Base-by-base conservation (phyloP, 2,888 invertebrate species). In the Branchipolynoe longqiensis region DNA sequence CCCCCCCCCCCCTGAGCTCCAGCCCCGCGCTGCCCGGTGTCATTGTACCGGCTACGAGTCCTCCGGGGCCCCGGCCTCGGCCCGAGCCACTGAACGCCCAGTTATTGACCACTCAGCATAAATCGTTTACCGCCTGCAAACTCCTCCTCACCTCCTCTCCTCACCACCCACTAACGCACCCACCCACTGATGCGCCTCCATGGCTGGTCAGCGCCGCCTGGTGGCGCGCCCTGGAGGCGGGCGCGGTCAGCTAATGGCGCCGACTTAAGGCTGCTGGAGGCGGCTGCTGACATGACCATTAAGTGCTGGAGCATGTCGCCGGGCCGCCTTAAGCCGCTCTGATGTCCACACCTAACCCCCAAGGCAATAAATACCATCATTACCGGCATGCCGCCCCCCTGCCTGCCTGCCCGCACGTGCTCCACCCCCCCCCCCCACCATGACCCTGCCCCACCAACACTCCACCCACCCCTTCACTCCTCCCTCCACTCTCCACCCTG, bases 281-380 rank as follows among this genome's bases (percentile, higher is more conserved):
- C 78, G 78, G 78, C 78, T 14, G 14, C 69, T 69, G 69, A 69
- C 69, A 69, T 69, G 69, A 69, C 69, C 69, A 69, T 69, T 69
- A 69, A 69, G 69, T 69, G 69, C 69, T 69, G 69, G 69, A 69
- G 69, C 69, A 69, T 69, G 69, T 69, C 69, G 69, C 69, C 69
- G 38, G 69, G 33, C 36, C 22, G 69, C 69, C 69, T 69, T 69
- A 69, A 69, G 69, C 69, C 69, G 69, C 69, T 69, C 69, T 69
- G 69, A 69, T 69, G 69, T 69, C 69, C 69, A 69, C 69, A 69
- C 69, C 69, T 69, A 69, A 38, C 69, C 69, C 69, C 69, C 33
- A 69, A 38, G 48, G 78, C 31, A 41, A 48, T 78, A 78, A 78
- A 78, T 78, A 78, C 78, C n/a, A 78, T 78, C 78, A 78, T 78